Base-by-base conservation (phyloP, 2,888 invertebrate species). In the Troilus luridus region DNA sequence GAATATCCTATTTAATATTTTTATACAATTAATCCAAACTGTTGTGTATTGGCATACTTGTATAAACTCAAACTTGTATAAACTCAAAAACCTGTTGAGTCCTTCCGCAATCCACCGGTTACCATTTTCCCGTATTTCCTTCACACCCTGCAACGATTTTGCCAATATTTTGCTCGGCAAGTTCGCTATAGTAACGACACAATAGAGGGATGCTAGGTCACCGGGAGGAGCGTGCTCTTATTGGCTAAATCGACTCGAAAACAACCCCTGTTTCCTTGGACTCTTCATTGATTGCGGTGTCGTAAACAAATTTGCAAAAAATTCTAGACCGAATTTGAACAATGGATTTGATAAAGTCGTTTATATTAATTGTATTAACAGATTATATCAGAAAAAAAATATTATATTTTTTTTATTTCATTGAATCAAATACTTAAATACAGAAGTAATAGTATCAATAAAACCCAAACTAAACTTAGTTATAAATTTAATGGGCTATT, bases 201-300 rank as follows among this genome's bases (percentile, higher is more conserved):
- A 85, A 85, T 85, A 85, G 12, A 17, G 72, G 85, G 7, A 41
- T n/a, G n/a, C 85, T 85, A 85, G 12, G 85, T n/a, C 85, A 85
- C 56, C 85, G 14, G n/a, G 85, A 21, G 56, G n/a, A 14, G 21
- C n/a, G 56, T 58, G n/a, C n/a, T 7, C 11, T n/a, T 27, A 85
- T 85, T 85, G 85, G 85, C n/a, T 10, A 21, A 85, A n/a, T n/a
- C 85, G 56, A n/a, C 85, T 85, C 56, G 85, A 85, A 85, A 85
- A 85, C 85, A 85, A 54, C 10, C 24, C 21, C n/a, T n/a, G 85
- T 85, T 56, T 56, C 85, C 85, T 56, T n/a, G 85, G 85, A 12
- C 85, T 54, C 54, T 11, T 0, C 27, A 85, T 85, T 56, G 85
- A 85, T 85, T 77, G 8, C 27, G 0, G 8, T 0, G 14, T 9